A percentile compares a stretch with the other conserved stretches of the same genome.
Evolutionary conservation across 1,140 invertebrate genomes (phyloP).

Genomic region (Brachionus rotundiformis): DNA sequence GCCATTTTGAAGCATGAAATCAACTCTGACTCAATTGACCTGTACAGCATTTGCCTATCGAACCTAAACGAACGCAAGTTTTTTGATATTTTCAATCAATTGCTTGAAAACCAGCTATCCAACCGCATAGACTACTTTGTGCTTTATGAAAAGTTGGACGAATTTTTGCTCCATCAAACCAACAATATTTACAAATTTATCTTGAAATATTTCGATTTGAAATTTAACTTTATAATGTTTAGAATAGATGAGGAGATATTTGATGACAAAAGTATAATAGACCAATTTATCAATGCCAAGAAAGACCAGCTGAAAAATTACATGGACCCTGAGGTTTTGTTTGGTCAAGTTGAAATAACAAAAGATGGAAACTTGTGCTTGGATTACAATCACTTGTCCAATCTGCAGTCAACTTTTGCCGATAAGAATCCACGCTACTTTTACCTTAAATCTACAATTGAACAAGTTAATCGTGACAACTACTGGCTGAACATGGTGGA

Average conservation of each 20-base stretch:
- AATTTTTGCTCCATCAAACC: neutral
- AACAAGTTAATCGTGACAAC: neutral
- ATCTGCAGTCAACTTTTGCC: neutral
- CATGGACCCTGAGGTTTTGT: neutral
- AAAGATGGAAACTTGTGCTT: neutral
- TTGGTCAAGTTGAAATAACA: neutral
- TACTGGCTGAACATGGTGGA: neutral
- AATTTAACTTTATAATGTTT: neutral
- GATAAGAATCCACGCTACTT: neutral
- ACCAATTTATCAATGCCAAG: constrained; percentile 2
- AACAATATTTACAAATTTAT: neutral
- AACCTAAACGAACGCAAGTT: neutral
- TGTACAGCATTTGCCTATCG: neutral
- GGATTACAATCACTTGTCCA: neutral
- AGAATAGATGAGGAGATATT: neutral
- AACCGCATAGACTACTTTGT: constrained; percentile 14
- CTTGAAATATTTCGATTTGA: constrained; percentile 1
- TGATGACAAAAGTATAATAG: neutral
- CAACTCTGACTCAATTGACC: neutral
- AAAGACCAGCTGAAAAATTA: constrained; percentile 15
- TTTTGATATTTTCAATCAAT: neutral
- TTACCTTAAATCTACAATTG: neutral
- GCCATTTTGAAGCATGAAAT: neutral
- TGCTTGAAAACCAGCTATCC: neutral
- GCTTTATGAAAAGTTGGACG: neutral